A percentile compares a stretch with the other conserved stretches of the same genome.
phyloP scores from a whole-genome alignment of 2,888 invertebrate genomes.

The Temnothorax rugatulus region DNA sequence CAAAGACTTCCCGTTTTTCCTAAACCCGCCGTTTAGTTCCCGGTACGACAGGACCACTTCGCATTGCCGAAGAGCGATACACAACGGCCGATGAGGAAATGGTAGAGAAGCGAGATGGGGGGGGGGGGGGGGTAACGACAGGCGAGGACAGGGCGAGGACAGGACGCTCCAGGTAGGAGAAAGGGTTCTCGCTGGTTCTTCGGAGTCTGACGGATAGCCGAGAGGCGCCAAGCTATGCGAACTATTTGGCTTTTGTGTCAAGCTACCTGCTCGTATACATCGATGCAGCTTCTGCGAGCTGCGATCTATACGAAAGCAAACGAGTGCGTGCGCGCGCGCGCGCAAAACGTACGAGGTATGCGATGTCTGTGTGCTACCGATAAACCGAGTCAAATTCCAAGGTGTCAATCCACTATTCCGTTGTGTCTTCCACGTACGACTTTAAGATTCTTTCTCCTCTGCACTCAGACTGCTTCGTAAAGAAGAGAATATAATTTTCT shows the following conservation, averaged over 20 bases:
- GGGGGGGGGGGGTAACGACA: conserved; percentile 30
- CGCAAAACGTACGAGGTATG: conserved; percentile 33
- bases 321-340: background rate
- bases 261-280: conserved; percentile 53
- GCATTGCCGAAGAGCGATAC: conserved; percentile 66
- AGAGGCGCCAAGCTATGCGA: conserved; percentile 83
- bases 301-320: conserved; percentile 30
- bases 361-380: conserved; percentile 61
- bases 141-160: conserved; percentile 54
- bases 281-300: conserved; percentile 56
- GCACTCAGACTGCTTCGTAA: background rate
- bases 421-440: conserved; percentile 38
- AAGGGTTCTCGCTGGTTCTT: conserved; percentile 65
- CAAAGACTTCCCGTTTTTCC: conserved; percentile 84
- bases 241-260: conserved; percentile 80
- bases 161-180: conserved; percentile 67
- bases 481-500: background rate
- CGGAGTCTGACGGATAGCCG: conserved; percentile 80
- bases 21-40: conserved; percentile 81
- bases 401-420: conserved; percentile 75
- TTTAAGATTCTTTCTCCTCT: conserved; percentile 41
- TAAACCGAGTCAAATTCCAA: conserved; percentile 76
- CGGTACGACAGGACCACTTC: conserved; percentile 80
- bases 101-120: conserved; percentile 40
- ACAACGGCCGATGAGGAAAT: conserved; percentile 66